Evolutionary conservation across 2,888 invertebrate species (phyloP).

Genomic region (Leptinotarsa rubiginosa): DNA sequence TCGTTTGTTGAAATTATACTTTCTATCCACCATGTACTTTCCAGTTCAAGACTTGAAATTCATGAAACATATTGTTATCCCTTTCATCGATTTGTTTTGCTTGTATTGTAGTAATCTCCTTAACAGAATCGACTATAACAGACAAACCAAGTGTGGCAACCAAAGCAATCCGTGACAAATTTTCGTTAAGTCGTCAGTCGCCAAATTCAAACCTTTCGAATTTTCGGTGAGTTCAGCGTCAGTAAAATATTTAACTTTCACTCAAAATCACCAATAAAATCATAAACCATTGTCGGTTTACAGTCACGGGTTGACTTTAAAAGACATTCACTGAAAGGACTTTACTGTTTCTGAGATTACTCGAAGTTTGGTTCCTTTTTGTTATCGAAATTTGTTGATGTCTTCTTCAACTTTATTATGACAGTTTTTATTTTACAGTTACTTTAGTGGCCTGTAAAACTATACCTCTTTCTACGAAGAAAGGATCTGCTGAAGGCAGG

Average conservation of each 20-base stretch:
- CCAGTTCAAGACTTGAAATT: neutral
- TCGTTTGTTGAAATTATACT: too few relatives aligned
- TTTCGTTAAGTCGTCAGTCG: slow-evolving; percentile 6
- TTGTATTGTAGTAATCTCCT: too few relatives aligned
- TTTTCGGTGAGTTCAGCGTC: slow-evolving; percentile 16
- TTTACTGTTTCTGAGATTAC: slow-evolving; percentile 53
- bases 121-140: too few relatives aligned
- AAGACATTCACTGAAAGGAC: slow-evolving; percentile 49
- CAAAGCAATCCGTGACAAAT: slow-evolving; percentile 4
- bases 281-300: slow-evolving; percentile 52
- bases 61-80: neutral
- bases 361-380: slow-evolving; percentile 46
- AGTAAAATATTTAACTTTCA: slow-evolving; percentile 53
- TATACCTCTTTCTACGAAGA: slow-evolving; percentile 17
- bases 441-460: slow-evolving; percentile 43
- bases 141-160: neutral
- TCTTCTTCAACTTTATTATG: slow-evolving; percentile 52
- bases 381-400: slow-evolving; percentile 53
- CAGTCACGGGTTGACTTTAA: slow-evolving; percentile 49
- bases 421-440: slow-evolving; percentile 47
- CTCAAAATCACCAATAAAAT: slow-evolving; percentile 49
- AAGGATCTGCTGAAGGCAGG: slow-evolving; percentile 15
- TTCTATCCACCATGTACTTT: too few relatives aligned
- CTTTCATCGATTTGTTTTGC: neutral
- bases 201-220: slow-evolving; percentile 16